These are phyloP conservation scores for Pristis pectinata DNA, from an alignment of 2,797 vertebrate species.

Conservation along the genomic window DNA sequence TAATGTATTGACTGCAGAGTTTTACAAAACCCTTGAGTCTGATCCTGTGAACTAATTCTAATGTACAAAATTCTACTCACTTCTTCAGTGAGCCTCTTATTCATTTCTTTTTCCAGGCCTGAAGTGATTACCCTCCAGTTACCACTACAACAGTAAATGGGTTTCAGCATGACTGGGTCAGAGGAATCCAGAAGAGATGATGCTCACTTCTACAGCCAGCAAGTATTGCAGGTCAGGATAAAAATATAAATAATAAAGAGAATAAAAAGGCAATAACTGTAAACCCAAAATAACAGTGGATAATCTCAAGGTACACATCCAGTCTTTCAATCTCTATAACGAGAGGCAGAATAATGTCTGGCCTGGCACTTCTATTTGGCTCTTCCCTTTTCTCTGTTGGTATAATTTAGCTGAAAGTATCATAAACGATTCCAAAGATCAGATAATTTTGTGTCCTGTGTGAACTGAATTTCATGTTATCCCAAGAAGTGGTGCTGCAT, in stretches of 20 bases:
- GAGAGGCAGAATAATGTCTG: background rate
- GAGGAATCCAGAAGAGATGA: background rate
- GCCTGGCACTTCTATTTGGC: background rate
- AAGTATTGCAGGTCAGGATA: background rate
- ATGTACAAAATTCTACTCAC: background rate
- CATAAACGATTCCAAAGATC: background rate
- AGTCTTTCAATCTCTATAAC: background rate
- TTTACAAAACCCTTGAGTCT: background rate
- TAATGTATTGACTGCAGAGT: background rate
- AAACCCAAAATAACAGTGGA: background rate
- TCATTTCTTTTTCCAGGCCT: background rate
- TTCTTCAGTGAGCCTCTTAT: background rate
- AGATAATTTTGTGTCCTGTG: too few relatives aligned
- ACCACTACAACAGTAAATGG: background rate
- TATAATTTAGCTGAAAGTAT: background rate
- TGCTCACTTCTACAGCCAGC: background rate
- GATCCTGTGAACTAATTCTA: background rate
- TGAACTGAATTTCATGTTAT: too few relatives aligned
- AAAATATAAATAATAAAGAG: background rate
- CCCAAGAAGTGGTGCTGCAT: too few relatives aligned
- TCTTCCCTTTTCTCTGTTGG: background rate
- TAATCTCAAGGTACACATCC: background rate
- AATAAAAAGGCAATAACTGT: background rate
- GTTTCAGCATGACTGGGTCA: background rate
- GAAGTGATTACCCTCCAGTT: background rate